Conservation (phyloP, 2,888 invertebrate genomes). For the Syritta pipiens region DNA sequence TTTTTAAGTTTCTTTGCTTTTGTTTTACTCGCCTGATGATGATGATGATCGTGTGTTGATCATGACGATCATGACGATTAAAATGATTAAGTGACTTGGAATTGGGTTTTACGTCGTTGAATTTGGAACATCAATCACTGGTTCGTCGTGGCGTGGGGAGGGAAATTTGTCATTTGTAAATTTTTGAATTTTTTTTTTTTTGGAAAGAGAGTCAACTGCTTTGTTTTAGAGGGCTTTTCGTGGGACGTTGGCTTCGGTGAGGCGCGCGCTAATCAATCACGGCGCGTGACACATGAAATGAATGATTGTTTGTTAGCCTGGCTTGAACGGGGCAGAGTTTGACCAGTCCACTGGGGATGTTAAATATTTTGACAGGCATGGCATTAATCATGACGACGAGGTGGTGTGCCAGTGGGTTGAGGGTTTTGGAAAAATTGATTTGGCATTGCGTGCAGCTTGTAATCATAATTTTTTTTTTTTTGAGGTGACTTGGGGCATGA, state of each 20-base stretch:
- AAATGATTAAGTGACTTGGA: slow-evolving; percentile 36
- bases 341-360: slow-evolving; percentile 1
- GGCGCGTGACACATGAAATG: slow-evolving; percentile 18
- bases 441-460: neutral
- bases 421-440: neutral
- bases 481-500: too few relatives aligned
- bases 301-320: neutral
- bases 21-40: too few relatives aligned
- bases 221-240: neutral
- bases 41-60: neutral
- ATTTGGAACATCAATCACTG: slow-evolving; percentile 48
- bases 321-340: neutral
- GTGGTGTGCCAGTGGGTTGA: neutral
- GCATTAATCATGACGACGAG: slow-evolving; percentile 11
- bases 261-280: slow-evolving; percentile 32
- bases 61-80: slow-evolving; percentile 32
- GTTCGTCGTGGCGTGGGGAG: neutral
- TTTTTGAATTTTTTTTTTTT: too few relatives aligned
- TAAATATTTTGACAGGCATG: neutral
- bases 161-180: slow-evolving; percentile 49
- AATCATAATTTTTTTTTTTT: slow-evolving; percentile 1
- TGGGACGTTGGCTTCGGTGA: neutral
- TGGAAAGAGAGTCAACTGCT: neutral
- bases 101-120: slow-evolving; percentile 38
- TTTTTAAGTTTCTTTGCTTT: too few relatives aligned